These are phyloP conservation scores for Enteromius paludinosus DNA, from an alignment of 2,797 vertebrate species.

Conservation along the genomic window DNA sequence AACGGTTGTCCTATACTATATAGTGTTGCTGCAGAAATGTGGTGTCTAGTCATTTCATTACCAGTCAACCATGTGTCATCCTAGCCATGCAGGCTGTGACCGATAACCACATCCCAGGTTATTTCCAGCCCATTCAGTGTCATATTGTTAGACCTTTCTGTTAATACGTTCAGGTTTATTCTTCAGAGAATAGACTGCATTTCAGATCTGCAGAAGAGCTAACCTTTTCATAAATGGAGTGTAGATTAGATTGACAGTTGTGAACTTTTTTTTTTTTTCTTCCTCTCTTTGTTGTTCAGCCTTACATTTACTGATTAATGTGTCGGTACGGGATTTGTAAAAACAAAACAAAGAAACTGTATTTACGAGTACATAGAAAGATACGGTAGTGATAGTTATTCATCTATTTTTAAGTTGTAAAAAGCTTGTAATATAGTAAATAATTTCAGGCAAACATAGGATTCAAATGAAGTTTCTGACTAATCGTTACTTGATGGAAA, in stretches of 20 bases:
- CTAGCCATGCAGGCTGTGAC: not conserved
- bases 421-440: conserved; percentile 49
- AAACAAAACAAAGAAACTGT: not conserved
- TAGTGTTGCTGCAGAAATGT: conserved; percentile 13
- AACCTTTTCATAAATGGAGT: not conserved
- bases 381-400: conserved; percentile 42
- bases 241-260: not conserved
- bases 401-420: conserved; percentile 56
- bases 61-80: conserved; percentile 1
- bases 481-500: conserved; percentile 8
- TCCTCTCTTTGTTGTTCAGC: conserved; percentile 9
- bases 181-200: conserved; percentile 11
- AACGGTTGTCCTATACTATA: not conserved
- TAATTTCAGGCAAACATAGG: conserved; percentile 25
- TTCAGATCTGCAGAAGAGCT: conserved; percentile 1
- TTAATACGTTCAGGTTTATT: conserved; percentile 1
- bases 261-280: not conserved
- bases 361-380: conserved; percentile 22
- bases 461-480: conserved; percentile 6
- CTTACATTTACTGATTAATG: conserved; percentile 40
- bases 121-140: not conserved
- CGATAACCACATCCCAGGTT: not conserved
- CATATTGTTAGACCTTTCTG: not conserved
- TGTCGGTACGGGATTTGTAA: conserved; percentile 39
- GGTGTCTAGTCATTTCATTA: not conserved